phyloP scores from a whole-genome alignment of 1,140 invertebrate genomes.

The Drosophila malerkotliana region DNA sequence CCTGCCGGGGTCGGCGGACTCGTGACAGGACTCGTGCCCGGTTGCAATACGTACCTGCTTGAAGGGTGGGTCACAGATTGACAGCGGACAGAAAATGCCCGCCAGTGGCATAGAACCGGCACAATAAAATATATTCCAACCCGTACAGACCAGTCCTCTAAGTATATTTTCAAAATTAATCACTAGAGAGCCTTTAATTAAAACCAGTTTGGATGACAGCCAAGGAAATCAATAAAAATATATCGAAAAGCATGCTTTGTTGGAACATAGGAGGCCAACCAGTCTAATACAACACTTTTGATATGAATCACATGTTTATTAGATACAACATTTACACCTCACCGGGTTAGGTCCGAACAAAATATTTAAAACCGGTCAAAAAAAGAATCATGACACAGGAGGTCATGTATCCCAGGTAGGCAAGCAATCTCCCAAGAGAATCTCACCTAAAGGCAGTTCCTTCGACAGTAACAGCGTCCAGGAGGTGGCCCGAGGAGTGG shows the following conservation, averaged over 20 bases:
- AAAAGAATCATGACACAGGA: constrained; percentile 51
- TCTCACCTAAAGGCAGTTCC: neutral
- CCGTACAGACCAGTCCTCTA: neutral
- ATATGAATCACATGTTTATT: neutral
- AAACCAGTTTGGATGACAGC: neutral
- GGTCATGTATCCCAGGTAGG: constrained; percentile 42
- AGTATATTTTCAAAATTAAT: neutral
- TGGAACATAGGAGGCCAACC: neutral
- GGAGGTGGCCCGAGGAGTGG: constrained; percentile 47
- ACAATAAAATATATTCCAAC: neutral
- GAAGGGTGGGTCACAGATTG: constrained; percentile 32
- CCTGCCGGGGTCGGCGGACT: constrained; percentile 32
- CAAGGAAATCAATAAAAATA: neutral
- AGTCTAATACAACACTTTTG: neutral
- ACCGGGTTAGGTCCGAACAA: neutral
- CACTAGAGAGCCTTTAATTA: neutral
- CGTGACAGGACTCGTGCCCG: constrained; percentile 13
- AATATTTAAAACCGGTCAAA: neutral
- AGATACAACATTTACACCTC: neutral
- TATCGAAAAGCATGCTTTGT: neutral
- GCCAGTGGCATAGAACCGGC: constrained; percentile 15
- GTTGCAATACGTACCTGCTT: constrained; percentile 16
- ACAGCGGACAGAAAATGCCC: constrained; percentile 25
- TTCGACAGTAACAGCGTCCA: constrained; percentile 8
- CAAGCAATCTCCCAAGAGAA: neutral